Evolutionary conservation across 2,888 invertebrate genomes (phyloP).

Genomic region (Athetis lepigone): DNA sequence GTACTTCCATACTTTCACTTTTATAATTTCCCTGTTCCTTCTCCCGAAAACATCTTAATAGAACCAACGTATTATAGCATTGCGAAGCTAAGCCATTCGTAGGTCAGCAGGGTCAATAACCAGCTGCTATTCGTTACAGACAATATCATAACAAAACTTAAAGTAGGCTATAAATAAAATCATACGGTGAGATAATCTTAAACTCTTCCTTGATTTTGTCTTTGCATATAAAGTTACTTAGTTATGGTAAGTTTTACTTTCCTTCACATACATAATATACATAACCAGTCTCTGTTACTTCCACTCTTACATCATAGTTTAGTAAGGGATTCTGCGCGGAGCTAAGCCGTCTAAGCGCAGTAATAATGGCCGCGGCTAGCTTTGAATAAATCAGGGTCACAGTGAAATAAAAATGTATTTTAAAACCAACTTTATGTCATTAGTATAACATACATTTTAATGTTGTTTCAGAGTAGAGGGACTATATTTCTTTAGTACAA

Average conservation of each 20-base stretch:
- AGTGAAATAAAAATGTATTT: not conserved
- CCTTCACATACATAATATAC: conserved; percentile 15
- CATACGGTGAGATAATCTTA: not conserved
- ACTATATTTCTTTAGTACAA: conserved; percentile 87
- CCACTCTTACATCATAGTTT: conserved; percentile 26
- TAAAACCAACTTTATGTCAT: no score
- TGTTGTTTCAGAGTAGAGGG: conserved; percentile 83
- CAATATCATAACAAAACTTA: not conserved
- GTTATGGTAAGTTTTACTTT: conserved; percentile 6
- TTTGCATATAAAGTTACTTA: conserved; percentile 2
- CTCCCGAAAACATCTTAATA: conserved; percentile 25
- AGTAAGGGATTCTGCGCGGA: conserved; percentile 11
- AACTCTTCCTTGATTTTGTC: conserved; percentile 22
- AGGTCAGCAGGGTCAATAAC: not conserved
- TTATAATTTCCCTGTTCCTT: conserved; percentile 64
- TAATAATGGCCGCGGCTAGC: not conserved
- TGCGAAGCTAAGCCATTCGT: not conserved
- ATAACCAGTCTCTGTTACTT: conserved; percentile 33
- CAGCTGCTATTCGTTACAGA: not conserved
- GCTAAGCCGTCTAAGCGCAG: conserved; percentile 9
- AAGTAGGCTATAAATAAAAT: not conserved
- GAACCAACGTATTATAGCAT: not conserved
- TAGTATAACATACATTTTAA: not conserved
- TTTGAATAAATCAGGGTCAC: not conserved
- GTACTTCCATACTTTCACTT: conserved; percentile 77